phyloP scores from a whole-genome alignment of 1,140 invertebrate species.

The Lutraria rhynchaena region DNA sequence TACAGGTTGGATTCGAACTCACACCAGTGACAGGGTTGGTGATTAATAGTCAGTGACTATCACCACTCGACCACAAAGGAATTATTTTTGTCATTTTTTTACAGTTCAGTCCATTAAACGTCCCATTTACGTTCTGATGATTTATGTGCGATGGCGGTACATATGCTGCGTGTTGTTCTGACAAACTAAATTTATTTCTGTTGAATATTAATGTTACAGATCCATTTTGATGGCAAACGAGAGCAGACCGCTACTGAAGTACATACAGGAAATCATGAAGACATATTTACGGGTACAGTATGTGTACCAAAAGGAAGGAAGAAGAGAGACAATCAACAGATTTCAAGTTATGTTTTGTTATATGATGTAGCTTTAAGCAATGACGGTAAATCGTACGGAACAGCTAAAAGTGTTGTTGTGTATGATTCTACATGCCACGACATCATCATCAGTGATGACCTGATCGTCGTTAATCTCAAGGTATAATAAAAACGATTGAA shows the following conservation, averaged over 20 bases:
- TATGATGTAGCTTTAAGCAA: not conserved
- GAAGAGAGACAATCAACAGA: not conserved
- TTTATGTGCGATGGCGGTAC: too few relatives aligned
- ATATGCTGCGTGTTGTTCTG: not conserved
- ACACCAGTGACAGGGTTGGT: too few relatives aligned
- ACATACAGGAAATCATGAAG: not conserved
- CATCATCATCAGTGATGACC: not conserved
- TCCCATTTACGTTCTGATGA: too few relatives aligned
- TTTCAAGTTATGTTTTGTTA: not conserved
- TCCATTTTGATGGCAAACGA: not conserved
- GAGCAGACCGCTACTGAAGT: too few relatives aligned
- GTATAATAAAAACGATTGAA: not conserved
- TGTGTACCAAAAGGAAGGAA: not conserved
- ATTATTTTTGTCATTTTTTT: too few relatives aligned
- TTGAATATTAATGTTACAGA: not conserved
- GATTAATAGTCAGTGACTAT: too few relatives aligned
- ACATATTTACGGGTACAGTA: not conserved
- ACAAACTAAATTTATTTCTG: not conserved
- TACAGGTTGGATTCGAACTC: too few relatives aligned
- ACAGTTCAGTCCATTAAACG: too few relatives aligned
- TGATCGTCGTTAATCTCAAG: not conserved
- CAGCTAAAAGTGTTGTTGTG: slow-evolving; percentile 3
- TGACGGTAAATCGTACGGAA: slow-evolving; percentile 1
- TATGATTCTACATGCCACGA: slow-evolving; percentile 21
- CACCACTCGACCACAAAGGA: too few relatives aligned